These are phyloP conservation scores for Horisme vitalbata DNA, from an alignment of 2,888 invertebrate species.

Conservation along the genomic window DNA sequence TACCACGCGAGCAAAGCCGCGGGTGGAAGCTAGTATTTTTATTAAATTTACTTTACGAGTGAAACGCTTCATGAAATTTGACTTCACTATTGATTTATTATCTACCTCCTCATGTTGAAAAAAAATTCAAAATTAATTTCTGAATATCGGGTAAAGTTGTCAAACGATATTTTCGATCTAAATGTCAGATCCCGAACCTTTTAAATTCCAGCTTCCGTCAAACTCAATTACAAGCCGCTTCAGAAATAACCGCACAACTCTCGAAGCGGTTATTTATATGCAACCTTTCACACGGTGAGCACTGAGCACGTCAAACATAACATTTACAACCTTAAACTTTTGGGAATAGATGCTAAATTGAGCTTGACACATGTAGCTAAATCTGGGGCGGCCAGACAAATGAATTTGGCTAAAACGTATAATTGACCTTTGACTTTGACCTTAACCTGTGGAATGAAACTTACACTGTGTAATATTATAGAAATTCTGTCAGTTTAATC, in stretches of 20 bases:
- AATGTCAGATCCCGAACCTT: background rate
- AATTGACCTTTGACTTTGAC: slow-evolving; percentile 4
- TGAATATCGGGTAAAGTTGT: too few species aligned
- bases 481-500: too few species aligned
- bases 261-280: slow-evolving; percentile 20
- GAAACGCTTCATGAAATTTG: too few species aligned
- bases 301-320: background rate
- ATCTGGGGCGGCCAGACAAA: slow-evolving; percentile 10
- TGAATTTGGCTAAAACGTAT: slow-evolving; percentile 4
- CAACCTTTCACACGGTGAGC: slow-evolving; percentile 19
- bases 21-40: too few species aligned
- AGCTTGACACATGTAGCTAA: background rate
- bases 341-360: background rate
- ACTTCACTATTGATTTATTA: too few species aligned
- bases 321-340: slow-evolving; percentile 2
- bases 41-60: too few species aligned
- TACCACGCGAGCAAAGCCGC: too few species aligned
- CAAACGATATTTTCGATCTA: too few species aligned
- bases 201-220: background rate
- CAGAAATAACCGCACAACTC: slow-evolving; percentile 17
- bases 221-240: slow-evolving; percentile 16
- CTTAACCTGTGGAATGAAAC: too few species aligned
- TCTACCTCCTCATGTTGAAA: too few species aligned
- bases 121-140: too few species aligned
- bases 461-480: too few species aligned